Evolutionary conservation across 2,888 invertebrate genomes (phyloP).

Genomic region (Empis stercorea): DNA sequence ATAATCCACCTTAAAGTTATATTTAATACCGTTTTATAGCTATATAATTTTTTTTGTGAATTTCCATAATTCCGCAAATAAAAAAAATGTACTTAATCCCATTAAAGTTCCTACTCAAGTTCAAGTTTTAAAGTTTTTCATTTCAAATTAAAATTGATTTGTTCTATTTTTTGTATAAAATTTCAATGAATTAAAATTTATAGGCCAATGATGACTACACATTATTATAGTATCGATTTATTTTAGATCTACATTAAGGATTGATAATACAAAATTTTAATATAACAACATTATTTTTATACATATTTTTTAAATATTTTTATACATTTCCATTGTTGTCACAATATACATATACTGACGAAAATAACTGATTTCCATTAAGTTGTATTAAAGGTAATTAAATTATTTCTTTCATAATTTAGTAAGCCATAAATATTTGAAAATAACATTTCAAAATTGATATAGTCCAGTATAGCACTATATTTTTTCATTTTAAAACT

Average conservation of each 20-base stretch:
- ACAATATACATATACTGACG: too few species aligned
- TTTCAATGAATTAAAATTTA: not conserved
- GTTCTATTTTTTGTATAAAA: not conserved
- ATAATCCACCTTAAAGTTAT: slow-evolving; percentile 1
- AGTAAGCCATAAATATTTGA: too few species aligned
- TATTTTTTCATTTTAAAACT: not conserved
- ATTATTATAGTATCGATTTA: not conserved
- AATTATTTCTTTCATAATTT: too few species aligned
- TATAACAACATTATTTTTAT: not conserved
- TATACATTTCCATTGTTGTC: too few species aligned
- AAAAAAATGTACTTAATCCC: too few species aligned
- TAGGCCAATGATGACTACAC: not conserved
- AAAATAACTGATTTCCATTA: too few species aligned
- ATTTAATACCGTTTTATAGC: not conserved
- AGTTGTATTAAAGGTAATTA: too few species aligned
- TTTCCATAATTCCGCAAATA: not conserved
- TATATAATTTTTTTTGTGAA: not conserved
- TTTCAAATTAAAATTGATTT: too few species aligned
- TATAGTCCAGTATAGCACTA: too few species aligned
- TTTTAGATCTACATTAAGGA: slow-evolving; percentile 1
- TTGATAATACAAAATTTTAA: not conserved
- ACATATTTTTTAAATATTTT: too few species aligned
- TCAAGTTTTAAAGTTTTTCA: too few species aligned
- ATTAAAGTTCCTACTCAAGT: too few species aligned
- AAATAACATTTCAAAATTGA: not conserved